Percentiles rank a stretch among this genome's conserved stretches.
Conservation (phyloP, 2,113 vertebrate genomes). For the Pedetes capensis region DNA sequence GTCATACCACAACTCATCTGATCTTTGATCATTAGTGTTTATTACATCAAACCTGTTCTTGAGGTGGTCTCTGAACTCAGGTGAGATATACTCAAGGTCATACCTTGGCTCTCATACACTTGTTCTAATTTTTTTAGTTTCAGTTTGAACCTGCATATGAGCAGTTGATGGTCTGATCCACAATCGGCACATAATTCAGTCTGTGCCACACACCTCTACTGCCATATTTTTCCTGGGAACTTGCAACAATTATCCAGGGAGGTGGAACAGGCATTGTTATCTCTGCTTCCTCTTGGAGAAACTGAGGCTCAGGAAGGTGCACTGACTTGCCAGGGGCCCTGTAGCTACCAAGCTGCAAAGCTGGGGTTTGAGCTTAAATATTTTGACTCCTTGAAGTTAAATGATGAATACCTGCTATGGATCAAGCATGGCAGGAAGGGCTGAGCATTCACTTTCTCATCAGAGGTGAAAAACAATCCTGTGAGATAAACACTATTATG, state of each 20-base stretch:
- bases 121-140: no score
- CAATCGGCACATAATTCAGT: no score
- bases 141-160: no score
- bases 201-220: not conserved
- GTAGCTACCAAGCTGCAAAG: not conserved
- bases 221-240: not conserved
- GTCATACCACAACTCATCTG: no score
- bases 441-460: not conserved
- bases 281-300: not conserved
- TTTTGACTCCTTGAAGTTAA: not conserved
- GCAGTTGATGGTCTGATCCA: no score
- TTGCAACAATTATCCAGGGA: not conserved
- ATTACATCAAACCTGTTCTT: no score
- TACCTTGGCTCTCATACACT: no score
- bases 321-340: not conserved
- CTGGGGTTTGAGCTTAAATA: not conserved
- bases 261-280: not conserved
- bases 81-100: no score
- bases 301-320: not conserved
- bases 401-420: not conserved
- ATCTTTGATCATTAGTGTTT: no score
- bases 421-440: not conserved
- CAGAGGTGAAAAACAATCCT: not conserved
- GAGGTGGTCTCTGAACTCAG: no score
- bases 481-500: not conserved